Conservation (phyloP, 2,113 vertebrate species). For the Cryptomyrus ogoouensis region DNA sequence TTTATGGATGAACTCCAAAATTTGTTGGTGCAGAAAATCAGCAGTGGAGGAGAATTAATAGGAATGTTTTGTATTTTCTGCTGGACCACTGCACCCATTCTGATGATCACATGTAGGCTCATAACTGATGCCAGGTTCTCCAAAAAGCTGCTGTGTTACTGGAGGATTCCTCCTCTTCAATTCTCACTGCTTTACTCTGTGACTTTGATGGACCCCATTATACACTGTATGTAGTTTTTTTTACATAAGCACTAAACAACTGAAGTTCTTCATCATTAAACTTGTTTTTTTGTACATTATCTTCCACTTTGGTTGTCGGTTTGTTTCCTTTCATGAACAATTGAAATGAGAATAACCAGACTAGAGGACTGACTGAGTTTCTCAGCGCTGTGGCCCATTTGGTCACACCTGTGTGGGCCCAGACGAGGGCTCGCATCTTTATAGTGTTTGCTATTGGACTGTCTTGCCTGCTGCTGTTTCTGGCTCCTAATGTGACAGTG, state of each 20-base stretch:
- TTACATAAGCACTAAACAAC: background rate
- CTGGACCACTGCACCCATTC: background rate
- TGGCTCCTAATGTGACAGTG: too few relatives aligned
- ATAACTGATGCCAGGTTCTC: background rate
- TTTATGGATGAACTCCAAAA: too few relatives aligned
- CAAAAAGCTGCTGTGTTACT: background rate
- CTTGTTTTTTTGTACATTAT: background rate
- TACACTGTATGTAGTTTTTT: background rate
- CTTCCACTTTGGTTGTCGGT: background rate
- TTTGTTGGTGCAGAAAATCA: background rate
- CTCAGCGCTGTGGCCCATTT: too few relatives aligned
- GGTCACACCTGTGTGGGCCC: too few relatives aligned
- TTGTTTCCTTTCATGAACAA: background rate
- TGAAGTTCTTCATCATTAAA: background rate
- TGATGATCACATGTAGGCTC: background rate
- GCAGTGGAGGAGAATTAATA: background rate
- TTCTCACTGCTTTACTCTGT: background rate
- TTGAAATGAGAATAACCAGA: background rate
- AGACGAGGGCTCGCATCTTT: too few relatives aligned
- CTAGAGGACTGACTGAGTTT: background rate
- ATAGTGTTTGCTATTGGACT: too few relatives aligned
- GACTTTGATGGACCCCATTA: background rate
- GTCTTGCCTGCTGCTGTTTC: too few relatives aligned
- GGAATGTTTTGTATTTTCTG: background rate
- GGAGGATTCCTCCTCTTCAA: background rate